Evolutionary conservation across 2,888 invertebrate species (phyloP), one percentile per base, ranked within the genome.

Genomic region (Apotomis turbidana): DNA sequence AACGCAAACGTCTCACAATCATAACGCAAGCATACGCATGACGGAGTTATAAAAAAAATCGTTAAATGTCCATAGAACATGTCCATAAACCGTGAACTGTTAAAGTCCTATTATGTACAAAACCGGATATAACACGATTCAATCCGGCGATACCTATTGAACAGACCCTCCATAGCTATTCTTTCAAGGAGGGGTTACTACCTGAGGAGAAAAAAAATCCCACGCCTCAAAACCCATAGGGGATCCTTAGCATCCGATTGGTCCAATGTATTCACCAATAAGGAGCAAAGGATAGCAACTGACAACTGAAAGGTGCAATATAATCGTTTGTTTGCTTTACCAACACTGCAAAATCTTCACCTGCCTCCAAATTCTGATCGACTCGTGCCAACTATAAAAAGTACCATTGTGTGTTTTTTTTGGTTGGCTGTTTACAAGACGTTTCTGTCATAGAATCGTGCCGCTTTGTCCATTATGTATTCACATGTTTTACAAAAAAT

Each of bases 161-260:
- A 57, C 15, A 9, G 36, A 51, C 67, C 71, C 71, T 36, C 61
- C 54, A 51, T 44, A 44, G 57, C 69, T 57, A 51, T 71, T 67
- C 57, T 71, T 71, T 44, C 38, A 68, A 68, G 27, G 27, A 27
- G 27, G 27, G 27, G 51, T 41, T 57, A 67, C 61, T 71, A 68
- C 71, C 71, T 67, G 71, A 38, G 5, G 10, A 57, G 60, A 58
- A 67, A 58, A 67, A 71, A 71, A 67, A 61, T 68, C 71, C 67
- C 67, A 71, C 67, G 67, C 61, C 67, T 70, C 52, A 44, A 44
- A 71, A 62, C 15, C 36, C 49, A 44, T 44, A 60, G 71, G 67
- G 61, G 61, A 57, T 61, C 27, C 6, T 44, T 49, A 13, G 13
- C 44, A 3, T 52, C 61, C 44, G 61, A 71, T 71, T 71, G 71